Conservation (phyloP, 2,888 invertebrate genomes). For the Rhamnusium bicolor region DNA sequence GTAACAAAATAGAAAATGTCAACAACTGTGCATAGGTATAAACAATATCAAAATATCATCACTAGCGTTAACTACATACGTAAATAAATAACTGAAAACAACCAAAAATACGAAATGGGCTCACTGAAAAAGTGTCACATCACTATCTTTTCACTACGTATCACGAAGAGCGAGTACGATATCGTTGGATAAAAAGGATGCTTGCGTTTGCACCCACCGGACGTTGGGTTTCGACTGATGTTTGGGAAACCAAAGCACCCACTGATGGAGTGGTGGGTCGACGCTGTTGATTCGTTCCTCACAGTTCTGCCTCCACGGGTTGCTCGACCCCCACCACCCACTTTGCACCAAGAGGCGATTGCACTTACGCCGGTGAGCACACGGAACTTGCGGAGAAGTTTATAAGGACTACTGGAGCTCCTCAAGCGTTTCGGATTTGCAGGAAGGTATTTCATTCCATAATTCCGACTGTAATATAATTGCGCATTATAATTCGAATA, state of each 20-base stretch:
- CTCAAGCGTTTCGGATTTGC: slow-evolving; percentile 19
- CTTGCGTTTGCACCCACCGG: slow-evolving; percentile 48
- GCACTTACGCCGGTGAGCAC: slow-evolving; percentile 43
- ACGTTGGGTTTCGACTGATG: slow-evolving; percentile 61
- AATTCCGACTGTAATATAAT: neutral
- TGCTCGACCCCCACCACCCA: slow-evolving; percentile 63
- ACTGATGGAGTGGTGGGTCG: slow-evolving; percentile 64
- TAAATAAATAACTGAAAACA: slow-evolving; percentile 49
- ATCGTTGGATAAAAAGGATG: slow-evolving; percentile 21
- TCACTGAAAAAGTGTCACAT: slow-evolving; percentile 57
- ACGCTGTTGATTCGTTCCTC: slow-evolving; percentile 66
- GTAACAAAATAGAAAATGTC: slow-evolving; percentile 22
- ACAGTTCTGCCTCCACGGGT: slow-evolving; percentile 66
- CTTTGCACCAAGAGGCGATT: slow-evolving; percentile 57
- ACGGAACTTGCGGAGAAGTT: neutral
- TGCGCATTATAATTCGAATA: neutral
- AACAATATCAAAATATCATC: slow-evolving; percentile 34
- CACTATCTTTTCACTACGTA: slow-evolving; percentile 46
- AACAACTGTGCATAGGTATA: slow-evolving; percentile 29
- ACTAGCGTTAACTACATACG: slow-evolving; percentile 31
- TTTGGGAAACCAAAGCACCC: slow-evolving; percentile 55
- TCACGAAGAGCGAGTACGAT: slow-evolving; percentile 17
- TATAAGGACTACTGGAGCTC: slow-evolving; percentile 9
- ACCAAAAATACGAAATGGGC: slow-evolving; percentile 48
- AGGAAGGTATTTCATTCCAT: neutral